These are phyloP conservation scores for Beroe forskalii DNA, from an alignment of 37 sponge, comb jelly and placozoan genomes.

Conservation along the genomic window DNA sequence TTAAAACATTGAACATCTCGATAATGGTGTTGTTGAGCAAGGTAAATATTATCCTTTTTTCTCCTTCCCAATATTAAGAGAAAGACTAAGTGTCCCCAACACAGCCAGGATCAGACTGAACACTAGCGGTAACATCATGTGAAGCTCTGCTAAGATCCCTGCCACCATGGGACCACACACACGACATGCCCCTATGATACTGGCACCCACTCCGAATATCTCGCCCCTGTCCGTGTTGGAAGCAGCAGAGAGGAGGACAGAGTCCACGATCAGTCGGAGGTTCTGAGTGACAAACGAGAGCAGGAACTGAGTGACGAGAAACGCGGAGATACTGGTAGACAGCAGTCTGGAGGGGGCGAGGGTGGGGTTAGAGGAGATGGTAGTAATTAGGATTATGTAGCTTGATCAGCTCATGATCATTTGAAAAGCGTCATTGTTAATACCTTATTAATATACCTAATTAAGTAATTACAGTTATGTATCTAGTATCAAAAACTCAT, in stretches of 20 bases:
- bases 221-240: constrained; percentile 27
- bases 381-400: too few relatives aligned
- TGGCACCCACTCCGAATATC: constrained; percentile 50
- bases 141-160: background rate
- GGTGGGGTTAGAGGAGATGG: too few relatives aligned
- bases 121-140: constrained; percentile 50
- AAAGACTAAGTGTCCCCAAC: background rate
- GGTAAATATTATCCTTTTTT: too few relatives aligned
- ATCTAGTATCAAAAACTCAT: too few relatives aligned
- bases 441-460: too few relatives aligned
- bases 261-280: constrained; percentile 52
- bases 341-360: background rate
- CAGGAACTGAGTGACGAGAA: constrained; percentile 58
- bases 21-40: too few relatives aligned
- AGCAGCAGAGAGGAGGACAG: constrained; percentile 33
- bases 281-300: constrained; percentile 55
- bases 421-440: too few relatives aligned
- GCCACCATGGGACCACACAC: constrained; percentile 47
- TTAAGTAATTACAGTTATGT: too few relatives aligned
- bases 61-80: too few relatives aligned
- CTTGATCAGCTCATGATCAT: too few relatives aligned
- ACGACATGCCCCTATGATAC: constrained; percentile 1
- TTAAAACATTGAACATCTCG: too few relatives aligned
- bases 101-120: constrained; percentile 15
- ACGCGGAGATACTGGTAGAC: background rate